Evolutionary conservation across 2,113 vertebrate genomes (phyloP).

Genomic region (Psittacula cyanocephala): DNA sequence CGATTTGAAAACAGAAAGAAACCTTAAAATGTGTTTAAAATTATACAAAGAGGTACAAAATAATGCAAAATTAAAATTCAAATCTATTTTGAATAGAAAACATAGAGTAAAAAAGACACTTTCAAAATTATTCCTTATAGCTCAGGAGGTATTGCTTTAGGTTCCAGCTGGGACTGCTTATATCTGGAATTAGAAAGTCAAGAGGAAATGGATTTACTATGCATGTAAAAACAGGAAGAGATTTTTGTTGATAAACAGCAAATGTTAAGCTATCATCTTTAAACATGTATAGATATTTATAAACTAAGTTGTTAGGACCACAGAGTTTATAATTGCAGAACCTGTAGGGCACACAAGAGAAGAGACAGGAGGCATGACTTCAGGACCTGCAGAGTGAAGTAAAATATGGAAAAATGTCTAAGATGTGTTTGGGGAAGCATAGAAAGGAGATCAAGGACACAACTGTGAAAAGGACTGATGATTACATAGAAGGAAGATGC

Average conservation of each 20-base stretch:
- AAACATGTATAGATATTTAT: not conserved
- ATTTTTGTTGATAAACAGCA: not conserved
- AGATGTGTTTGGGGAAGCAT: not conserved
- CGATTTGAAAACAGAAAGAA: not conserved
- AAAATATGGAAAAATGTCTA: not conserved
- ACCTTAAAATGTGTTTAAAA: not conserved
- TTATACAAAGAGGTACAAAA: not conserved
- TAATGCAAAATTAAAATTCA: not conserved
- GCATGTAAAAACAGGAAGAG: not conserved
- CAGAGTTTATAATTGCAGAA: not conserved
- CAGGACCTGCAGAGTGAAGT: not conserved
- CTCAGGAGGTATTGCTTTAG: not conserved
- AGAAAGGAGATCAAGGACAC: not conserved
- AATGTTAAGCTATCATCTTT: not conserved
- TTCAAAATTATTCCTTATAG: not conserved
- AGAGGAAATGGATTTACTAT: not conserved
- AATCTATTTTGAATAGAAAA: not conserved
- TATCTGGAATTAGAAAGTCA: not conserved
- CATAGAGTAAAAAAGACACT: fast-evolving
- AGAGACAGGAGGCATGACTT: not conserved
- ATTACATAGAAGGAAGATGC: not conserved
- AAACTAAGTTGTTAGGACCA: not conserved
- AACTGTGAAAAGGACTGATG: not conserved
- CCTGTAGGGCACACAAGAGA: not conserved
- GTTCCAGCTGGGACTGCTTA: not conserved